Conservation (phyloP, 2,113 vertebrate genomes). For the Scalopus aquaticus region DNA sequence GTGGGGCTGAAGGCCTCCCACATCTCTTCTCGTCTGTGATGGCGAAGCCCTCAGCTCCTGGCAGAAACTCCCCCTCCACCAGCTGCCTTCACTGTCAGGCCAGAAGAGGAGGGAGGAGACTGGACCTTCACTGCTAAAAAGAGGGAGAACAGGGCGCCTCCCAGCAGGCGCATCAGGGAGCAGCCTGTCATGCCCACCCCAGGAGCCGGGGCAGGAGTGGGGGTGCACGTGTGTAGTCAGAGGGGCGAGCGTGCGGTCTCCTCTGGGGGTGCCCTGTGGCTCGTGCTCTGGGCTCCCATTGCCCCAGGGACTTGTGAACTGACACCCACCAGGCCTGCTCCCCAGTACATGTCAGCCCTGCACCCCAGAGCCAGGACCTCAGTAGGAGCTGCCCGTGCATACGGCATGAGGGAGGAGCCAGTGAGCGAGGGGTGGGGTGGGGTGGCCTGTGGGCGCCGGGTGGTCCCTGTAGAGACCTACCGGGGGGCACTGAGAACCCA, state of each 20-base stretch:
- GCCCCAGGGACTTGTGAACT: no score
- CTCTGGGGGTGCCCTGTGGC: background rate
- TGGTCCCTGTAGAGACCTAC: background rate
- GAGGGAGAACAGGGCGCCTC: background rate
- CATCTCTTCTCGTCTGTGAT: background rate
- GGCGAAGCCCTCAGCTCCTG: background rate
- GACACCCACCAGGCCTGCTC: background rate
- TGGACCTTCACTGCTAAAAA: fast-evolving
- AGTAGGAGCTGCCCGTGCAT: background rate
- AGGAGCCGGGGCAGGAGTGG: background rate
- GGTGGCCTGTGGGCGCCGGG: fast-evolving
- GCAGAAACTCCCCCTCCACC: background rate
- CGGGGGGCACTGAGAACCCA: background rate
- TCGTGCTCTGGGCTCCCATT: background rate
- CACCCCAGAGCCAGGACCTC: background rate
- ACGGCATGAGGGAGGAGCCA: fast-evolving
- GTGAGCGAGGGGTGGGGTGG: fast-evolving
- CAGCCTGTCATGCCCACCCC: fast-evolving
- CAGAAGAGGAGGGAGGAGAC: no score
- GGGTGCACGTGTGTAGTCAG: background rate
- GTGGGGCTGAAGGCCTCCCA: background rate
- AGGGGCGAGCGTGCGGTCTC: background rate
- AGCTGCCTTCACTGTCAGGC: fast-evolving
- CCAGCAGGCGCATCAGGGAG: background rate
- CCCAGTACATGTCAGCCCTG: fast-evolving